Evolutionary conservation across 2,113 vertebrate genomes (phyloP).

Genomic region (Silurus meridionalis): DNA sequence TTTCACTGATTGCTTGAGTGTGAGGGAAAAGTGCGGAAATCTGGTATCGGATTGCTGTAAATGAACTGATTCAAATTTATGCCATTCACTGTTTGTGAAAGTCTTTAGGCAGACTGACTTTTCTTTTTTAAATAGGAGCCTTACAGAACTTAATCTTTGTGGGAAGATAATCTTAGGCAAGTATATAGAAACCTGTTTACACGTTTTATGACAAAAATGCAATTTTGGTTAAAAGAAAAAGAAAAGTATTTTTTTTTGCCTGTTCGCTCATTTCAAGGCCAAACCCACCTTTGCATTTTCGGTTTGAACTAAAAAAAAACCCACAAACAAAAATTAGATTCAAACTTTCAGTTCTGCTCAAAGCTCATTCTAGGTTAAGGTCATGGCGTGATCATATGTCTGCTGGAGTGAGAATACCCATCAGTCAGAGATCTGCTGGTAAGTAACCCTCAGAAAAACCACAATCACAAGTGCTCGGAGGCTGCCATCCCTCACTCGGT

Average conservation of each 20-base stretch:
- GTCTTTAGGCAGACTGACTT: not conserved
- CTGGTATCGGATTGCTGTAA: not conserved
- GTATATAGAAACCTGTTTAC: not conserved
- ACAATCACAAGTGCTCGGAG: slow-evolving; percentile 28
- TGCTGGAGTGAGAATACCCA: slow-evolving; percentile 33
- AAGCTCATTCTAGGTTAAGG: slow-evolving; percentile 16
- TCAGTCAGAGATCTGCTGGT: slow-evolving; percentile 46
- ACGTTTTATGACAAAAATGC: not conserved
- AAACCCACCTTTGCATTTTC: not conserved
- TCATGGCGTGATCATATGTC: slow-evolving; percentile 28
- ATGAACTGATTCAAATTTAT: not conserved
- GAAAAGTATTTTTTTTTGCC: not conserved
- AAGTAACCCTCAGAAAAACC: slow-evolving; percentile 36
- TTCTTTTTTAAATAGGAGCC: not conserved
- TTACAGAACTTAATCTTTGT: not conserved
- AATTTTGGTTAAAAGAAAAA: not conserved
- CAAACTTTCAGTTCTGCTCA: slow-evolving; percentile 18
- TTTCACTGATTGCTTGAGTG: not conserved
- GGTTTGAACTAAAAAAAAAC: not conserved
- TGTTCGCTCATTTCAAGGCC: not conserved
- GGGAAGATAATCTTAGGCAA: not conserved
- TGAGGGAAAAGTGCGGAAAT: not conserved
- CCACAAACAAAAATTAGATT: not conserved
- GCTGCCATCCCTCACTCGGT: slow-evolving; percentile 44
- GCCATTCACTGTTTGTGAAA: not conserved